Evolutionary conservation across 2,113 vertebrate genomes (phyloP).

Genomic region (Aptenodytes patagonicus): DNA sequence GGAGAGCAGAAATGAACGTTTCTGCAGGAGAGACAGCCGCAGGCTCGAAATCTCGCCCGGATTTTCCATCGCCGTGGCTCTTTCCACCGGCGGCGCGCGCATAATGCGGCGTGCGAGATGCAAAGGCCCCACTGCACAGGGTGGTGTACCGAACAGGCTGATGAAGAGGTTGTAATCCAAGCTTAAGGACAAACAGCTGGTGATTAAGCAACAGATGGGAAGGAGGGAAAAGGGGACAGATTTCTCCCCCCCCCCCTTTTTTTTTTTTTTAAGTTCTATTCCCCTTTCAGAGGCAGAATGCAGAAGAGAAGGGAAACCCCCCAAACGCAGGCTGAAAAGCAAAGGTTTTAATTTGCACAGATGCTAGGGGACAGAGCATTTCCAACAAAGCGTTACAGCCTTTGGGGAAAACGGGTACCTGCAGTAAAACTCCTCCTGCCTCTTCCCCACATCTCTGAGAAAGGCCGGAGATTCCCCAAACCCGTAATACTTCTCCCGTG

Average conservation of each 20-base stretch:
- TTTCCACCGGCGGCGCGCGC: rapidly evolving
- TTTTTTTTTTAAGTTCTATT: neutral
- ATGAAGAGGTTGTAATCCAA: neutral
- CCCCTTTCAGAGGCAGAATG: neutral
- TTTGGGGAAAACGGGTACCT: neutral
- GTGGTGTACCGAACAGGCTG: neutral
- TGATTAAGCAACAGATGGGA: slow-evolving; percentile 44
- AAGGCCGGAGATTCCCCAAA: neutral
- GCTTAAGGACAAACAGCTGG: slow-evolving; percentile 44
- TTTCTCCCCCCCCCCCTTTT: neutral
- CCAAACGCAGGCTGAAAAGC: neutral
- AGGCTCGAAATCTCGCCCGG: neutral
- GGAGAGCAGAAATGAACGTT: neutral
- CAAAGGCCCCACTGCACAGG: neutral
- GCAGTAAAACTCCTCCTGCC: neutral
- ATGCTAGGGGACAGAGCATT: neutral
- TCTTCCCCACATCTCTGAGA: neutral
- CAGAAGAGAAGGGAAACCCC: neutral
- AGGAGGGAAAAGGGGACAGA: neutral
- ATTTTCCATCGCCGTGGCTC: neutral
- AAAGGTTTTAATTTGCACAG: slow-evolving; percentile 7
- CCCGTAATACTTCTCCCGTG: neutral
- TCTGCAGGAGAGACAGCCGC: neutral
- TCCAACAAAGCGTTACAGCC: neutral
- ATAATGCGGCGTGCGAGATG: rapidly evolving